These are phyloP conservation scores for Portevinia maculata DNA, from an alignment of 2,888 invertebrate species.

Conservation along the genomic window DNA sequence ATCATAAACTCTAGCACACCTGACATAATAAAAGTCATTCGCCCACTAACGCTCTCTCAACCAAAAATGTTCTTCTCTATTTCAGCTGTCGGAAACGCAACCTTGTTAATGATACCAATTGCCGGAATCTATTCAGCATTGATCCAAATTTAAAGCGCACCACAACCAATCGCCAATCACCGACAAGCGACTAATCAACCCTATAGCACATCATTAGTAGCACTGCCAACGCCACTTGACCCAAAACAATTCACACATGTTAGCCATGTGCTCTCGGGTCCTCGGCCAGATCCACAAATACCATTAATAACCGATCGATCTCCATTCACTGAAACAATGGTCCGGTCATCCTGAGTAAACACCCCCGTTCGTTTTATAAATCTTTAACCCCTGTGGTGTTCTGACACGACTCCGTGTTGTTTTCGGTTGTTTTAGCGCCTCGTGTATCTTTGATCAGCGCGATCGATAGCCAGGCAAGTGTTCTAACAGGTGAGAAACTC, in stretches of 20 bases:
- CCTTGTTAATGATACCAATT: slow-evolving; percentile 63
- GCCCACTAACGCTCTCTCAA: slow-evolving; percentile 37
- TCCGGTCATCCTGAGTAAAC: slow-evolving; percentile 63
- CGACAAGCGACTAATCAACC: slow-evolving; percentile 46
- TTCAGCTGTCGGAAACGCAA: slow-evolving; percentile 72
- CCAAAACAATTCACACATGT: slow-evolving; percentile 73
- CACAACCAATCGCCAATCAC: slow-evolving; percentile 52
- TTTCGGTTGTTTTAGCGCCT: slow-evolving; percentile 67
- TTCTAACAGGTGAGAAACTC: slow-evolving; percentile 71
- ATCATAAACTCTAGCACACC: slow-evolving; percentile 57
- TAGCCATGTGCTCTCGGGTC: slow-evolving; percentile 40
- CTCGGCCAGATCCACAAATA: slow-evolving; percentile 48
- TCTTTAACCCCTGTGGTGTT: slow-evolving; percentile 59
- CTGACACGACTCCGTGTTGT: slow-evolving; percentile 51
- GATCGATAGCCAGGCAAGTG: slow-evolving; percentile 16
- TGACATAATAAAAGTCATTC: slow-evolving; percentile 51
- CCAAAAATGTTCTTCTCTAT: slow-evolving; percentile 29
- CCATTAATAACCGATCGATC: slow-evolving; percentile 74
- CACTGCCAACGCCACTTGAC: slow-evolving; percentile 57
- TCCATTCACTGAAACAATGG: slow-evolving; percentile 67
- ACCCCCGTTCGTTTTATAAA: slow-evolving; percentile 48
- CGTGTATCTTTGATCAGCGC: slow-evolving; percentile 64
- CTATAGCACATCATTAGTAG: slow-evolving; percentile 59
- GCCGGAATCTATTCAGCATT: slow-evolving; percentile 51
- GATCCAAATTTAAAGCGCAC: slow-evolving; percentile 38